A percentile compares a stretch with the other conserved stretches of the same genome.
Conservation (phyloP, 2,888 invertebrate genomes). For the Trissoscelio sp. region DNA sequence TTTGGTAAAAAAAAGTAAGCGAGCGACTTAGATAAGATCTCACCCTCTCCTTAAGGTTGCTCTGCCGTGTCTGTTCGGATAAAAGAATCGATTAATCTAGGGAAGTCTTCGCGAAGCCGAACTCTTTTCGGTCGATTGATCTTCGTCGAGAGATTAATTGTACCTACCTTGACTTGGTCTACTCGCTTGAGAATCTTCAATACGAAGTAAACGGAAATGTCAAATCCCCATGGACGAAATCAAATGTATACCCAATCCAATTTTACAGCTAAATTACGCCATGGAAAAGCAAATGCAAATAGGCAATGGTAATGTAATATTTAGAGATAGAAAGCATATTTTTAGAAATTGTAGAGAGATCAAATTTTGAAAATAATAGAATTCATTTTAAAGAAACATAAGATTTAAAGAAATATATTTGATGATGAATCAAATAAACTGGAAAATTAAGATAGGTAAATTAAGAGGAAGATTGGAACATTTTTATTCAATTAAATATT, state of each 20-base stretch:
- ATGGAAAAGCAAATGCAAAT: too few relatives aligned
- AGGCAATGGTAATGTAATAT: too few relatives aligned
- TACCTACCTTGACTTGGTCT: conserved; percentile 59
- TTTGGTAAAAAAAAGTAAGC: conserved; percentile 33
- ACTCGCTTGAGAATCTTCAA: conserved; percentile 54
- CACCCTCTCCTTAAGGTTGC: conserved; percentile 45
- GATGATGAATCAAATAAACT: too few relatives aligned
- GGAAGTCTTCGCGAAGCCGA: conserved; percentile 64
- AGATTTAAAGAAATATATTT: too few relatives aligned
- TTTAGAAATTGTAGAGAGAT: too few relatives aligned
- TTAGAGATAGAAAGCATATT: too few relatives aligned
- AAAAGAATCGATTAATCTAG: conserved; percentile 71
- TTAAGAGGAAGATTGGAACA: too few relatives aligned
- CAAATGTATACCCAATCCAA: conserved; percentile 40
- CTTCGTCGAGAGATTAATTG: conserved; percentile 69
- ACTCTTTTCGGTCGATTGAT: conserved; percentile 71
- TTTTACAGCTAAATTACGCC: conserved; percentile 45
- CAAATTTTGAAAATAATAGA: too few relatives aligned
- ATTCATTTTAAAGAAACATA: too few relatives aligned
- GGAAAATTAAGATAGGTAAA: too few relatives aligned
- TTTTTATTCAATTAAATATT: too few relatives aligned
- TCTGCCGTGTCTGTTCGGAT: conserved; percentile 59
- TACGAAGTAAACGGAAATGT: conserved; percentile 63
- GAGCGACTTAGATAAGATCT: conserved; percentile 59
- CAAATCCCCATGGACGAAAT: conserved; percentile 60